Base-by-base conservation (phyloP, 1,140 invertebrate species). In the Anoplophora glabripennis region DNA sequence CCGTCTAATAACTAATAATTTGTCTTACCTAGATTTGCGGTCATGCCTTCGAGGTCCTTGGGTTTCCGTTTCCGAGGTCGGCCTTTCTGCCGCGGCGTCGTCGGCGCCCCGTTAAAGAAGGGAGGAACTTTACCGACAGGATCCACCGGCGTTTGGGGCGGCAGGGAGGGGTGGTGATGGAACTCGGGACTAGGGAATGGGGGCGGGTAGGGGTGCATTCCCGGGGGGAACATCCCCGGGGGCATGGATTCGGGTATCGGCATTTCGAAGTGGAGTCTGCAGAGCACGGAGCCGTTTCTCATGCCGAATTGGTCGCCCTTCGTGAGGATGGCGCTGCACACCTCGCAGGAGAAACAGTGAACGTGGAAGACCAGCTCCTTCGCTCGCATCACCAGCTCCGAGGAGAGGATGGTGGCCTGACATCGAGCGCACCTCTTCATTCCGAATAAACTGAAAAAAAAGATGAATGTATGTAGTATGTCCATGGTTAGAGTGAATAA, bases 301-400 rank as follows among this genome's bases (percentile, higher is more conserved):
- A 94, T 92, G 36, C 94, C 94, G 77, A 96, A 98, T 65, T 95
- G 92, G 75, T 98, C 95, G 12, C 96, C 90, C 75, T 93, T 93
- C 40, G 86, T 92, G 42, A 92, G 79, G 2, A 87, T 85, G 11
- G 87, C 82, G 73, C 88, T 87, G 79, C 96, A 98, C n/a, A 90
- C 85, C 11, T 90, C 88, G 76, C 96, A 98, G 5, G 88, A 90
- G 80, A 98, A 98, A 78, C 95, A 98, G 67, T 90, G 88, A 36
- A 96, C 87, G 79, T 98, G 96, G 80, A 95, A 98, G 51, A 97
- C 93, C 64, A 92, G 83, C 65, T 94, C 92, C 11, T 92, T 81
- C 3, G 93, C 94, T 53, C 94, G 78, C 95, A 98, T 98, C 71
- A 98, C 94, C 69, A 98, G 76, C 78, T 99, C 94, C 51, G 92